phyloP scores from a whole-genome alignment of 2,888 invertebrate species.

The Drosophila ustulata region DNA sequence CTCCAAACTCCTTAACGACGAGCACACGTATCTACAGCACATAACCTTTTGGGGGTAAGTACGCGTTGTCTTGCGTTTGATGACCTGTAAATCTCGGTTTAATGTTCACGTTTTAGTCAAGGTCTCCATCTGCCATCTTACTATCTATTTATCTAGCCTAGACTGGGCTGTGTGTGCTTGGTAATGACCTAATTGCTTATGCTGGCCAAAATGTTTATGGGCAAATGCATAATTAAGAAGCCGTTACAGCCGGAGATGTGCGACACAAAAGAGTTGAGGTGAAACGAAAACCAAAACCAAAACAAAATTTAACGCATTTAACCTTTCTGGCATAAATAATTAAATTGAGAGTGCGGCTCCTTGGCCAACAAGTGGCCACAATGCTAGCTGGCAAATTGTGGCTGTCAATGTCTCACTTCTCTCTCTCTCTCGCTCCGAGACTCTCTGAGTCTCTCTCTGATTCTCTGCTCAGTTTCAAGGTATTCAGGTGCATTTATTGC shows the following conservation, averaged over 20 bases:
- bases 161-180: constrained; percentile 15
- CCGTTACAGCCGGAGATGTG: constrained; percentile 49
- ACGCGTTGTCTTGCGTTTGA: constrained; percentile 32
- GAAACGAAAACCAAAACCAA: constrained; percentile 15
- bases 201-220: constrained; percentile 62
- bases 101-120: constrained; percentile 43
- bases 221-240: constrained; percentile 69
- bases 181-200: constrained; percentile 71
- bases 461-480: constrained; percentile 49
- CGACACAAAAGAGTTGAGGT: constrained; percentile 15
- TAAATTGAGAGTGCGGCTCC: constrained; percentile 39
- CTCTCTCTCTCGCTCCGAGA: background rate
- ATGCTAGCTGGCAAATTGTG: constrained; percentile 40
- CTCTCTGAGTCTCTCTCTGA: constrained; percentile 1
- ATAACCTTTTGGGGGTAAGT: constrained; percentile 27
- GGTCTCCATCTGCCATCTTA: constrained; percentile 27
- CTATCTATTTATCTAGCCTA: background rate
- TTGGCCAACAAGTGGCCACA: constrained; percentile 62
- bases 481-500: constrained; percentile 79
- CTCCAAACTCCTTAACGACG: constrained; percentile 9
- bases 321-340: constrained; percentile 66
- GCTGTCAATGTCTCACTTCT: constrained; percentile 16
- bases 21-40: constrained; percentile 18
- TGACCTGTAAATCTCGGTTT: constrained; percentile 55
- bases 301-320: constrained; percentile 46